Evolutionary conservation across 2,113 vertebrate species (phyloP), one percentile per base, ranked within the genome.

Genomic region (Tachysurus vachellii): DNA sequence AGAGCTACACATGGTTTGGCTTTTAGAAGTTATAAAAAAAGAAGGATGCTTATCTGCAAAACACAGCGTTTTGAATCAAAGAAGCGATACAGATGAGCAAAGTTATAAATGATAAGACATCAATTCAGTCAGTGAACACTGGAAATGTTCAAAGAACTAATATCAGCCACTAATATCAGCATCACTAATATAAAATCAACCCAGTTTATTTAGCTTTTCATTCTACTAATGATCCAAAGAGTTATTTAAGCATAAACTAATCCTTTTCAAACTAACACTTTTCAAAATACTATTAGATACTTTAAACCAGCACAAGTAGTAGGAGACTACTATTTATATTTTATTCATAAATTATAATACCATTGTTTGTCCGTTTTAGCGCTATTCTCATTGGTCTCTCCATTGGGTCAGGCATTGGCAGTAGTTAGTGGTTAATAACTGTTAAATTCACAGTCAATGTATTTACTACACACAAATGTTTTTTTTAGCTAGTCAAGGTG

Each of bases 21-120:
- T 77, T 17, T 79, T 66, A 14, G 17, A 68, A 26, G 44, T 23
- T 19, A 36, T 36, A 36, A 9, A 50, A 50, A 50, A 50, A 42
- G 59, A 85, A 59, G 16, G 57, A 28, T 13, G 57, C 17, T 75
- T 85, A 71, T 42, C 70, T 85, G 56, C 42, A 59, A 77, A 76
- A 77, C 59, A 85, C 91, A 91, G 91, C 88, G 82, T n/a, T 76
- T 50, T 26, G 9, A 76, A 76, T 76, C 73, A 50, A 47, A 70
- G 66, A 36, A 36, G 6, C 70, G 5, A 77, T 53, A 77, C 66
- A n/a, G 79, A 70, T 47, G 68, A 76, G 83, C 87, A 70, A 89
- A 54, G 70, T 64, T 85, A 88, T 23, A 57, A 28, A 80, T n/a
- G 50, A 44, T 75, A 56, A 71, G 53, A 31, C 44, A 56, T 19